phyloP scores from a whole-genome alignment of 30 jellyfish, hydroid and myxozoan genomes.

The Haliclystus octoradiatus region DNA sequence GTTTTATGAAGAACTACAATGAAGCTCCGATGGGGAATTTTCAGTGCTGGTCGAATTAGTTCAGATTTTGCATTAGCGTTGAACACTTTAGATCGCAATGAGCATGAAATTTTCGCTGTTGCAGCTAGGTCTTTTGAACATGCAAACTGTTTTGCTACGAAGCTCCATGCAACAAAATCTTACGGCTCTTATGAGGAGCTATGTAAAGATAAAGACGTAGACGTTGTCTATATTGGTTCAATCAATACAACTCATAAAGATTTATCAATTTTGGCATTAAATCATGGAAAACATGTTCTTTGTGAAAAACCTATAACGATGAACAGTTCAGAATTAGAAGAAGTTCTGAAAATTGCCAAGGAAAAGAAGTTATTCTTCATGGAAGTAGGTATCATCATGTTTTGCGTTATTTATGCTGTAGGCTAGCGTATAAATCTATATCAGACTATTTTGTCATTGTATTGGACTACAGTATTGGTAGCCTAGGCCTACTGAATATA shows the following conservation, averaged over 20 bases:
- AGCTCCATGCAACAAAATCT: conserved; percentile 14
- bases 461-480: too few relatives aligned
- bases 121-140: conserved; percentile 38
- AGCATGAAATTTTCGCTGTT: conserved; percentile 36
- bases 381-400: conserved; percentile 48
- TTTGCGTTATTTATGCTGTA: too few relatives aligned
- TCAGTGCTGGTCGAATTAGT: conserved; percentile 67
- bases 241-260: conserved; percentile 38
- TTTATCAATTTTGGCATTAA: conserved; percentile 32
- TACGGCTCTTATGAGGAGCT: conserved; percentile 53
- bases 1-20: too few relatives aligned
- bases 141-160: conserved; percentile 35
- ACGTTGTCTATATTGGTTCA: conserved; percentile 51
- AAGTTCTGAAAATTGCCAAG: conserved; percentile 25
- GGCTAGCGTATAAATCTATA: too few relatives aligned
- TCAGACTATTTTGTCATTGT: too few relatives aligned
- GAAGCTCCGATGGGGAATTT: conserved; percentile 61
- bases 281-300: conserved; percentile 57
- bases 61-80: conserved; percentile 48
- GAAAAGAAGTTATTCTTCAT: conserved; percentile 31
- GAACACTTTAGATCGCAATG: conserved; percentile 24
- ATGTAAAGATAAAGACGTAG: conserved; percentile 16
- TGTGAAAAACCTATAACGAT: conserved; percentile 69
- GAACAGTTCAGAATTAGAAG: conserved; percentile 33
- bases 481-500: too few relatives aligned